A percentile compares a stretch with the other conserved stretches of the same genome.
Evolutionary conservation across 2,797 vertebrate genomes (phyloP).

Genomic region (Halcyon chelicuti): DNA sequence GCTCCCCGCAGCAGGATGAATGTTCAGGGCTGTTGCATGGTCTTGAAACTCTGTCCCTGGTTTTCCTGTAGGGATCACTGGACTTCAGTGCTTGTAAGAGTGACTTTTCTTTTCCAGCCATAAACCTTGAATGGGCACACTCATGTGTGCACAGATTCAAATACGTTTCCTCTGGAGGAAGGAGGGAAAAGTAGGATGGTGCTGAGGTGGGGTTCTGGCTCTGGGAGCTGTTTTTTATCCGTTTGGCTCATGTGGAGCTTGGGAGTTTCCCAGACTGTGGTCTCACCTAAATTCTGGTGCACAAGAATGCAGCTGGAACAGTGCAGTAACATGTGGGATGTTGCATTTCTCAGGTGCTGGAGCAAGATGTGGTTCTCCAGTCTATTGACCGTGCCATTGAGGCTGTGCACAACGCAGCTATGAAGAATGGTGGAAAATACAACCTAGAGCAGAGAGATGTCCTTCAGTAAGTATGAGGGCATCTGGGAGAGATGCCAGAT

Average conservation of each 20-base stretch:
- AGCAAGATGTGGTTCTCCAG: constrained; percentile 95
- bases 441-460: constrained; percentile 97
- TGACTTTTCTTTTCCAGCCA: not conserved
- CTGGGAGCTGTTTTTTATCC: not conserved
- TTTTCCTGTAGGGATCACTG: not conserved
- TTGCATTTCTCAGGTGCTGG: constrained; percentile 79
- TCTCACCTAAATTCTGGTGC: not conserved
- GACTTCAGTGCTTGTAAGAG: not conserved
- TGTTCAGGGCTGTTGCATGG: not conserved
- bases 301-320: not conserved
- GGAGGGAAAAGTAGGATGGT: not conserved
- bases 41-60: not conserved
- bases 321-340: not conserved
- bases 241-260: rapidly evolving
- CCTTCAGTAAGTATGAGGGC: constrained; percentile 88
- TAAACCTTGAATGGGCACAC: not conserved
- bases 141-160: not conserved
- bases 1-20: not conserved
- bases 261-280: not conserved
- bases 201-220: not conserved
- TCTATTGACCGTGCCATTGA: constrained; percentile 98
- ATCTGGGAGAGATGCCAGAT: not conserved
- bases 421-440: constrained; percentile 96
- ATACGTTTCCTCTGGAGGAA: not conserved
- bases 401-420: constrained; percentile 95